Evolutionary conservation across 1,140 invertebrate species (phyloP).

Genomic region (Drusus annulatus): DNA sequence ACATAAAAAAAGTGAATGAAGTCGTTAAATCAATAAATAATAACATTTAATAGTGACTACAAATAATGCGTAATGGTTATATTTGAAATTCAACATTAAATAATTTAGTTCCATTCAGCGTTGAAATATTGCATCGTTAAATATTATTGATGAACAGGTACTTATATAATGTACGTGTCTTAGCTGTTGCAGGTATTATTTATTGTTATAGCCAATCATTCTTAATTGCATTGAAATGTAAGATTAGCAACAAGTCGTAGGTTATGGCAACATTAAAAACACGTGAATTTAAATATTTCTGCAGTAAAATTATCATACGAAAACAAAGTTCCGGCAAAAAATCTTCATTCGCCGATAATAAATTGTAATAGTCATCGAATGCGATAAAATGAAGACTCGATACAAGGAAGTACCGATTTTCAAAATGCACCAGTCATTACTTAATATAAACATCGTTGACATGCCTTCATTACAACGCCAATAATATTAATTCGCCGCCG

Average conservation of each 20-base stretch:
- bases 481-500: too few relatives aligned
- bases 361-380: too few relatives aligned
- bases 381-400: too few relatives aligned
- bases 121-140: background rate
- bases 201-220: background rate
- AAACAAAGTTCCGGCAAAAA: too few relatives aligned
- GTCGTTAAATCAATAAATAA: too few relatives aligned
- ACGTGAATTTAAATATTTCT: background rate
- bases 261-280: background rate
- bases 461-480: too few relatives aligned
- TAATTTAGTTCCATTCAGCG: background rate
- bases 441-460: too few relatives aligned
- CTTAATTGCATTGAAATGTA: constrained; percentile 12
- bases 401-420: too few relatives aligned
- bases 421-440: too few relatives aligned
- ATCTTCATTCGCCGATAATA: too few relatives aligned
- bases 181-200: background rate
- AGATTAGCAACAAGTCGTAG: background rate
- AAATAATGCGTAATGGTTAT: background rate
- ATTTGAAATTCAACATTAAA: background rate
- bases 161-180: background rate
- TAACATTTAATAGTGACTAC: too few relatives aligned
- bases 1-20: too few relatives aligned
- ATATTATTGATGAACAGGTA: background rate
- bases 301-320: background rate